These are phyloP conservation scores for Herpetotheres cachinnans DNA, from an alignment of 2,113 vertebrate species.

Conservation along the genomic window DNA sequence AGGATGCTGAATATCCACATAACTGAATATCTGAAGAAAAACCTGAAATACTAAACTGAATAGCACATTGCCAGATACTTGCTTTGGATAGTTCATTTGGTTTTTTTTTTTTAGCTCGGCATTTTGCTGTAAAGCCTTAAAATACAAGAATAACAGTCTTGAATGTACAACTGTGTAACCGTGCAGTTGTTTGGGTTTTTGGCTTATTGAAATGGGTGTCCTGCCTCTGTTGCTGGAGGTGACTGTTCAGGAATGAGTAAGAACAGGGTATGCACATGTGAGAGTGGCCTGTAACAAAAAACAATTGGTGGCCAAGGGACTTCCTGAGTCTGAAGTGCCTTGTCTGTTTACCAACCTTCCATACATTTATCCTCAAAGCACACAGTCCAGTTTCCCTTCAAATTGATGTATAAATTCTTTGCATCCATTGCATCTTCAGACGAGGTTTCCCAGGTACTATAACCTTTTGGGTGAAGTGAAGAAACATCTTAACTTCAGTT, in stretches of 20 bases:
- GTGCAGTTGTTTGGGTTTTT: fast-evolving
- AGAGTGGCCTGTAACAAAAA: not conserved
- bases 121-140: not conserved
- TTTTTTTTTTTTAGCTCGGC: not conserved
- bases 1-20: not conserved
- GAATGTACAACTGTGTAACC: not conserved
- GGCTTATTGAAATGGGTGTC: not conserved
- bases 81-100: not conserved
- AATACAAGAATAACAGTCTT: not conserved
- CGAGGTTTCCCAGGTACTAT: not conserved
- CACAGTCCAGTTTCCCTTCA: not conserved
- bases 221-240: not conserved
- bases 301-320: not conserved
- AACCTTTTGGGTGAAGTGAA: not conserved
- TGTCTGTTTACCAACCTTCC: fast-evolving
- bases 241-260: not conserved
- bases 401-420: not conserved
- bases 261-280: not conserved
- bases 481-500: not conserved
- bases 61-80: not conserved
- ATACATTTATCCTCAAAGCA: not conserved
- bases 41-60: not conserved
- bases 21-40: not conserved
- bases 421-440: fast-evolving
- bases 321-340: not conserved